Conservation (phyloP, 1,140 invertebrate species). For the Ips nitidus region DNA sequence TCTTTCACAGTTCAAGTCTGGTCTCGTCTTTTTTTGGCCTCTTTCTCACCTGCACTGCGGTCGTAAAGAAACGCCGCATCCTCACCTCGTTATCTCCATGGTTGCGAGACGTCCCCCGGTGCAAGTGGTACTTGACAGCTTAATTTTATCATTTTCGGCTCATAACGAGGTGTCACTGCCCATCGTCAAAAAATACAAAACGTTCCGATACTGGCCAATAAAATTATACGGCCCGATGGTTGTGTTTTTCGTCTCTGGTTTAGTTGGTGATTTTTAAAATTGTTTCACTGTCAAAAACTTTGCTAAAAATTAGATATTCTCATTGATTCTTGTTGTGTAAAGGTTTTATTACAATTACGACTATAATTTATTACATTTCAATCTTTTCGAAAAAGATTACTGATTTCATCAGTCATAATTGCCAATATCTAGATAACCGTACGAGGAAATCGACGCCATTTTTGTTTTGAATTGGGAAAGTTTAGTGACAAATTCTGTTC, state of each 20-base stretch:
- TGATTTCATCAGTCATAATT: no score
- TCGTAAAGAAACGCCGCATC: constrained; percentile 26
- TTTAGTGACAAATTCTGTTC: no score
- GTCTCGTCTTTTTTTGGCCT: constrained; percentile 11
- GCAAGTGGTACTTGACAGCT: constrained; percentile 28
- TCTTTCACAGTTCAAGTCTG: constrained; percentile 20
- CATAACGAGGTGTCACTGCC: constrained; percentile 11
- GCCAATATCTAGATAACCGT: no score
- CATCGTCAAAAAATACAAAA: background rate
- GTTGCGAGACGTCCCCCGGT: constrained; percentile 11
- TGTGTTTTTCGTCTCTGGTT: background rate
- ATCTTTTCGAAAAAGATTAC: no score
- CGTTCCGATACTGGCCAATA: background rate
- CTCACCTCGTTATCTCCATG: constrained; percentile 31
- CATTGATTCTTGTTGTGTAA: background rate
- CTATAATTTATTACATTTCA: no score
- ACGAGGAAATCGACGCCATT: no score
- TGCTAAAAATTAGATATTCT: background rate
- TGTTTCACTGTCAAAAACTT: no score
- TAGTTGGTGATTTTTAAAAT: no score
- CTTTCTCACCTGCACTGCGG: constrained; percentile 7
- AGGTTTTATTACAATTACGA: no score
- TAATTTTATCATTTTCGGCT: constrained; percentile 26
- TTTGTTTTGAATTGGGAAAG: no score
- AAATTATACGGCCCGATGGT: constrained; percentile 2